A percentile compares a stretch with the other conserved stretches of the same genome.
phyloP scores from a whole-genome alignment of 2,888 invertebrate species.

The Bombylius major region DNA sequence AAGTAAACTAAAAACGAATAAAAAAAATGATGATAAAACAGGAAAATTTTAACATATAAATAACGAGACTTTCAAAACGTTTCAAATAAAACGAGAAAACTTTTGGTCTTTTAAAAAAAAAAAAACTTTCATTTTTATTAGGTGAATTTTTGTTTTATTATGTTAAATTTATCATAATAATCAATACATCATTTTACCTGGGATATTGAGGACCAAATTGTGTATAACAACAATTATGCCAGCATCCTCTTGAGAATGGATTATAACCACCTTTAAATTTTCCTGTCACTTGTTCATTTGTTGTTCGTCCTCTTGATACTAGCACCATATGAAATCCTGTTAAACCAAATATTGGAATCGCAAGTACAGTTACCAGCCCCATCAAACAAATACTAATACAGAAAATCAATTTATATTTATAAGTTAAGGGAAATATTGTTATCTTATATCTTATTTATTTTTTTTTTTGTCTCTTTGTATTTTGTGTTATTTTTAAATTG shows the following conservation, averaged over 20 bases:
- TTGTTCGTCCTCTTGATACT: slow-evolving; percentile 91
- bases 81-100: no score
- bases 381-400: slow-evolving; percentile 72
- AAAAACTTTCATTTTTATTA: no score
- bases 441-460: not conserved
- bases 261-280: slow-evolving; percentile 98
- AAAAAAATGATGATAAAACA: slow-evolving; percentile 2
- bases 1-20: slow-evolving; percentile 50
- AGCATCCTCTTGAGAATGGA: slow-evolving; percentile 93
- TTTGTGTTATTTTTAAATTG: not conserved
- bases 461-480: no score
- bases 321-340: slow-evolving; percentile 97
- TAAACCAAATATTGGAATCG: slow-evolving; percentile 94
- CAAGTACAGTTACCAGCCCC: slow-evolving; percentile 79
- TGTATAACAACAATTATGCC: slow-evolving; percentile 88
- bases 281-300: slow-evolving; percentile 99
- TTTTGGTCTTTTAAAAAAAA: no score
- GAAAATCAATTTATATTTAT: no score
- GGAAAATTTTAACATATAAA: not conserved
- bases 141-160: no score
- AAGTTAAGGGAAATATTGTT: slow-evolving; percentile 16
- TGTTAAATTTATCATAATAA: no score
- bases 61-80: no score
- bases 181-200: slow-evolving; percentile 48
- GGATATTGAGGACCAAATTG: slow-evolving; percentile 97